Evolutionary conservation across 2,113 vertebrate genomes (phyloP), one percentile per base, ranked within the genome.

Genomic region (Tupaia tana): DNA sequence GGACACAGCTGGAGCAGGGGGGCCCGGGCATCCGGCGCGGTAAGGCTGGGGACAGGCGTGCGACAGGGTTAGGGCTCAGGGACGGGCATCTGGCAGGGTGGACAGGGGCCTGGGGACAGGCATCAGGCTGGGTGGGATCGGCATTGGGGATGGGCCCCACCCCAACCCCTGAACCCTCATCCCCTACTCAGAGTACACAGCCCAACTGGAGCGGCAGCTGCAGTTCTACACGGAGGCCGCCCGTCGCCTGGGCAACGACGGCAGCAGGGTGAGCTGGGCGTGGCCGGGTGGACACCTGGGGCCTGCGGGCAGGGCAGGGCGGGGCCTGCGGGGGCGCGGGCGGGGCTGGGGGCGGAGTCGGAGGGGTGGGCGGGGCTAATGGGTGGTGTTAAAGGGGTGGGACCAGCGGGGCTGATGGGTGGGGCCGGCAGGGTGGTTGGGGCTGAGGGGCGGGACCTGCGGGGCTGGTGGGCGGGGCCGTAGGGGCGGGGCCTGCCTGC

Each of bases 191-290:
- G 99, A 99, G 92, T 99, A 99, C 89, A 96, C 98, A 34, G 96
- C 95, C 1, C 99, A 99, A 90, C 97, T 99, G 96, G 98, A 95
- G 29, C 98, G 98, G 14, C 98, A 99, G 69, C 95, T 97, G 52
- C 98, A 99, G 54, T 99, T 98, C 92, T 99, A 99, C 4, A 96
- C 98, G 0, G 99, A 99, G 2, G 98, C 99, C 0, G 99, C 99
- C 9, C 99, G 99, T 87, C 99, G 98, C 91, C 98, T 98, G 70
- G 99, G 99, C 95, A 99, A 74, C 6, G 99, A 99, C 27, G 99
- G 99, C 95, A 99, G 99, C 97, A 97, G 99, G 98, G 99, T 99
- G 94, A 98, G 87, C 13, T 0, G 3, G 22, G 43, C 7, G 0
- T 7, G 16, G 52, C 67, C 0, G 1, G 34, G 29, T 1, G 24